Conservation (phyloP, 2,113 vertebrate genomes). For the Bucco capensis region DNA sequence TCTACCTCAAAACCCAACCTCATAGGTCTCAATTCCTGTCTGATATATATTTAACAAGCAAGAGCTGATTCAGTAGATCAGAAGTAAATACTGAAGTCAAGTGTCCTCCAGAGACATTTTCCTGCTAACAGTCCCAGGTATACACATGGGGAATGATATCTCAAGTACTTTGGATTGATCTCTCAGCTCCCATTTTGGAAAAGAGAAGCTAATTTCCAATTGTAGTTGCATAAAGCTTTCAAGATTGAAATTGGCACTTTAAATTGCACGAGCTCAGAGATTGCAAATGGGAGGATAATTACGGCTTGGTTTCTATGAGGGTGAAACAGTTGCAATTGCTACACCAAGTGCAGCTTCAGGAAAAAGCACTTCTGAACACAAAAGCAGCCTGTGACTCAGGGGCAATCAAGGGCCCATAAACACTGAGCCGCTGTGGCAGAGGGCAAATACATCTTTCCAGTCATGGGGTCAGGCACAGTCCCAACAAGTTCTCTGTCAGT, state of each 20-base stretch:
- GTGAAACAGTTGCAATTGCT: background rate
- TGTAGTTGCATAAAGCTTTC: background rate
- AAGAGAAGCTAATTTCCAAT: background rate
- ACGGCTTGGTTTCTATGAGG: background rate
- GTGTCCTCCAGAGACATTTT: slow-evolving; percentile 14
- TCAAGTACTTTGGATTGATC: background rate
- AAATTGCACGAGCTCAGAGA: background rate
- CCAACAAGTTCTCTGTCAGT: background rate
- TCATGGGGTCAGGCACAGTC: background rate
- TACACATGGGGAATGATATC: background rate
- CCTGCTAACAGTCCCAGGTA: background rate
- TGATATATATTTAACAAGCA: background rate
- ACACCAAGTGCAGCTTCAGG: background rate
- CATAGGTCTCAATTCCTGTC: background rate
- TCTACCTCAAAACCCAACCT: background rate
- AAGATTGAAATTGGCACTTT: background rate
- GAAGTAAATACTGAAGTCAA: slow-evolving; percentile 10
- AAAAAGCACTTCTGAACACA: slow-evolving; percentile 27
- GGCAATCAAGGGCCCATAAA: slow-evolving; percentile 38
- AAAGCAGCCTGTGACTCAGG: background rate
- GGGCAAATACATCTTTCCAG: slow-evolving; percentile 19
- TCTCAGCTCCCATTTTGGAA: background rate
- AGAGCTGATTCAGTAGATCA: background rate
- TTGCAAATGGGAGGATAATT: background rate
- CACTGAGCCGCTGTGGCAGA: background rate